Percentiles rank a stretch among this genome's conserved stretches.
These are phyloP conservation scores for Myopa tessellatipennis DNA, from an alignment of 2,888 invertebrate genomes.

Conservation along the genomic window DNA sequence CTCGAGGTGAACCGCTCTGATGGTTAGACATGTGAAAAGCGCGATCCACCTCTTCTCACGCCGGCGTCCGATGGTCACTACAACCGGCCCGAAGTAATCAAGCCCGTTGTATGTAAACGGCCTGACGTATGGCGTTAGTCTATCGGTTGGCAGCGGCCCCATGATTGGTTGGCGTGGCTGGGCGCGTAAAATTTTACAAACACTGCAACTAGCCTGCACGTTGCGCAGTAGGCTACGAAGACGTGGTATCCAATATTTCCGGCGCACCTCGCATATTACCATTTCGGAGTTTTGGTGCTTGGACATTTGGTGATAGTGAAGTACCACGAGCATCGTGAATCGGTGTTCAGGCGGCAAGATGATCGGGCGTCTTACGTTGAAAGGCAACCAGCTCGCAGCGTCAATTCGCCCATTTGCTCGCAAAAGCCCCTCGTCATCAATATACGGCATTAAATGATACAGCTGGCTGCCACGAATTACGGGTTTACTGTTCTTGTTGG, in stretches of 20 bases:
- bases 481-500: not conserved
- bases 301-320: constrained; percentile 18
- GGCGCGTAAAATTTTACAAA: too few relatives aligned
- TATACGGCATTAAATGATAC: constrained; percentile 32
- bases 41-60: constrained; percentile 43
- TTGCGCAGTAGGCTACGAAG: too few relatives aligned
- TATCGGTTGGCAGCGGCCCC: not conserved
- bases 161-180: not conserved
- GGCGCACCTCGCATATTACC: constrained; percentile 24
- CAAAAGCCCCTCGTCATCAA: constrained; percentile 32
- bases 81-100: not conserved
- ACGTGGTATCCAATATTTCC: constrained; percentile 26
- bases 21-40: constrained; percentile 46
- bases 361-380: constrained; percentile 37
- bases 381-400: constrained; percentile 42
- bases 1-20: not conserved
- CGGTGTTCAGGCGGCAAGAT: not conserved
- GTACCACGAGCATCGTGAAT: constrained; percentile 9
- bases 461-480: constrained; percentile 13
- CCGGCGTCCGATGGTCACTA: constrained; percentile 34
- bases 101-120: constrained; percentile 5
- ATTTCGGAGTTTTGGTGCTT: constrained; percentile 33
- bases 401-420: constrained; percentile 37
- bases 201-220: too few relatives aligned
- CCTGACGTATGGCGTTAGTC: constrained; percentile 33